Evolutionary conservation across 2,888 invertebrate genomes (phyloP).

Genomic region (Dynastes hyllus): DNA sequence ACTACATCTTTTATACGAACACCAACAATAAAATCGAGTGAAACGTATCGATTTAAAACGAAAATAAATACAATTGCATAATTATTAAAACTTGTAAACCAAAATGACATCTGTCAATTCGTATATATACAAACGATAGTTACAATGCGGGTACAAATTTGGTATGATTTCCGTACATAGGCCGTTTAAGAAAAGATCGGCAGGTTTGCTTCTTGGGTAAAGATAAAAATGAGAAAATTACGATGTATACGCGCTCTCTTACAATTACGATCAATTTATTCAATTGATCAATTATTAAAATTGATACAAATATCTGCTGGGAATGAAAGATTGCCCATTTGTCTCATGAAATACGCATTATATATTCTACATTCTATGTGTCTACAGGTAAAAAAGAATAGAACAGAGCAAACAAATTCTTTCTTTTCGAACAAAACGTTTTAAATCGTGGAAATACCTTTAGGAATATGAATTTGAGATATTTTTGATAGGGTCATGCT

Average conservation of each 20-base stretch:
- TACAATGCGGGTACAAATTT: slow-evolving; percentile 28
- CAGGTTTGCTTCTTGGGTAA: slow-evolving; percentile 1
- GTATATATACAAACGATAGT: neutral
- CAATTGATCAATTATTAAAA: slow-evolving; percentile 47
- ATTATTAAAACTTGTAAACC: slow-evolving; percentile 30
- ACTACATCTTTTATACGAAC: slow-evolving; percentile 33
- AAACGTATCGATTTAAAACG: neutral
- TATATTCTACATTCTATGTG: neutral
- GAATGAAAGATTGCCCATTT: too few species aligned
- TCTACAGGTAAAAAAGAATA: neutral
- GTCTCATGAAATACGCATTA: neutral
- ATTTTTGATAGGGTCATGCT: too few species aligned
- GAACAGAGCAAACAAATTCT: too few species aligned
- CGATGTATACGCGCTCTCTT: neutral
- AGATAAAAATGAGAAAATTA: neutral
- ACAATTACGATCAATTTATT: slow-evolving; percentile 48
- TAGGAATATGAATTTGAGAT: too few species aligned
- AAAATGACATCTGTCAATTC: slow-evolving; percentile 40
- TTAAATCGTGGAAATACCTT: too few species aligned
- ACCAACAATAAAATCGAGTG: neutral
- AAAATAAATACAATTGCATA: slow-evolving; percentile 40
- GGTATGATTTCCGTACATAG: neutral
- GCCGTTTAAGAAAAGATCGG: neutral
- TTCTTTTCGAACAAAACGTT: too few species aligned
- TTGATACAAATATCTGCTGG: slow-evolving; percentile 10